Conservation (phyloP, 2,888 invertebrate species). For the Dryococelus australis region DNA sequence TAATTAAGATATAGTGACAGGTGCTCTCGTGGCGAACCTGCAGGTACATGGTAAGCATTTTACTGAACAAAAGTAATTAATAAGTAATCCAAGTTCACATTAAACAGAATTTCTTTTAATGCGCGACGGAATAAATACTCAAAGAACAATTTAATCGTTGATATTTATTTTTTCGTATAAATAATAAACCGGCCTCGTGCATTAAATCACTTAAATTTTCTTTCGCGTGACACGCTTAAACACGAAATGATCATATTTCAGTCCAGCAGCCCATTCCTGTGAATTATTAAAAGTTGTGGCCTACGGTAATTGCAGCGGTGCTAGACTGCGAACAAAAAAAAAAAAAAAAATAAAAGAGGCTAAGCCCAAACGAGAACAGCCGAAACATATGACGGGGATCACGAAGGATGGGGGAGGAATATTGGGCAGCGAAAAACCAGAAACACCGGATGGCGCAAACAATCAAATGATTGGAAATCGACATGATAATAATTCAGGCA, state of each 20-base stretch:
- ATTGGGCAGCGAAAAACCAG: background rate
- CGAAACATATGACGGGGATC: background rate
- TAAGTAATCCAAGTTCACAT: too few species aligned
- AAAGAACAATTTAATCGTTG: background rate
- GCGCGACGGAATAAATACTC: too few species aligned
- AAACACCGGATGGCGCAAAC: background rate
- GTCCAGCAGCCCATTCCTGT: background rate
- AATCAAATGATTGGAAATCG: background rate
- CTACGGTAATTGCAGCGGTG: background rate
- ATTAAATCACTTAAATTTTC: background rate
- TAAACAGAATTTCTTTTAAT: too few species aligned
- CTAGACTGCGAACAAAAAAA: too few species aligned
- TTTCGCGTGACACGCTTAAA: background rate
- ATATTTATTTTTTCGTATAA: background rate
- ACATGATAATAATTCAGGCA: background rate
- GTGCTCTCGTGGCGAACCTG: too few species aligned
- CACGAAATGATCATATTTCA: background rate
- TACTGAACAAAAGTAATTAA: too few species aligned
- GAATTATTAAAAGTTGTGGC: constrained; percentile 1
- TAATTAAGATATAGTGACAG: too few species aligned
- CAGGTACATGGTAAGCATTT: too few species aligned
- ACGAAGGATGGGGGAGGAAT: background rate
- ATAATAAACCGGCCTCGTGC: background rate
- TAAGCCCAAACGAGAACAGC: background rate
- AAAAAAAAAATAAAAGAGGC: background rate